Base-by-base conservation (phyloP, 2,888 invertebrate genomes). In the Timandra comae region DNA sequence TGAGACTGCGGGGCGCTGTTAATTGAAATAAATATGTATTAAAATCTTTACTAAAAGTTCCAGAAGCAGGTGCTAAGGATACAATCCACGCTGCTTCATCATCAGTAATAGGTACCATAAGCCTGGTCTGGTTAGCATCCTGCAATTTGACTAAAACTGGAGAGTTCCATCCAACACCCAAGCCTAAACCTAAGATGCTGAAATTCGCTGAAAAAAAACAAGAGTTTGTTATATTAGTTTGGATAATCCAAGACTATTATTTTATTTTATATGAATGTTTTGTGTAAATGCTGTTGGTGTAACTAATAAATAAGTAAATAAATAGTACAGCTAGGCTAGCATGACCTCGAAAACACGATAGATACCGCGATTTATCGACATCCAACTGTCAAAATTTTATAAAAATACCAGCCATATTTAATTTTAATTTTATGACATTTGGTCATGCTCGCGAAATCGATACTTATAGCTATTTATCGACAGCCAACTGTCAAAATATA, bases 31-130 rank as follows among this genome's bases (percentile, higher is more conserved):
- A n/a, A n/a, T n/a, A n/a, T n/a, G n/a, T n/a, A n/a, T n/a, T n/a
- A n/a, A 2, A 7, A 22, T 22, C 46, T 58, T 48, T 44, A 72
- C 74, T 46, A 9, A 54, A 26, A 0, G 54, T 30, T 7, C 53
- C 58, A n/a, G 46, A 43, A 0, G 76, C 41, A 12, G 48, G 62
- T 1, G 70, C 69, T 3, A 70, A 51, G 7, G 77, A 64, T 0
- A 76, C 74, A 0, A 78, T 57, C 78, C 78, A 78, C 0, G 75
- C 71, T 0, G 73, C 75, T 29, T 77, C 67, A 2, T 63, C 61
- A 0, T 59, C 61, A 0, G 69, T 67, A 19, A 76, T 52, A 1
- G 68, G 64, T 1, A 43, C 33, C 0, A 56, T 20, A 1, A 76
- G 43, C 0, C 63, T 52, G 0, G 67, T 56, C 25, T 66, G 52